A percentile compares a stretch with the other conserved stretches of the same genome.
These are phyloP conservation scores for Rambutsinella grinnellia DNA, from an alignment of 2,888 invertebrate species.

Conservation along the genomic window DNA sequence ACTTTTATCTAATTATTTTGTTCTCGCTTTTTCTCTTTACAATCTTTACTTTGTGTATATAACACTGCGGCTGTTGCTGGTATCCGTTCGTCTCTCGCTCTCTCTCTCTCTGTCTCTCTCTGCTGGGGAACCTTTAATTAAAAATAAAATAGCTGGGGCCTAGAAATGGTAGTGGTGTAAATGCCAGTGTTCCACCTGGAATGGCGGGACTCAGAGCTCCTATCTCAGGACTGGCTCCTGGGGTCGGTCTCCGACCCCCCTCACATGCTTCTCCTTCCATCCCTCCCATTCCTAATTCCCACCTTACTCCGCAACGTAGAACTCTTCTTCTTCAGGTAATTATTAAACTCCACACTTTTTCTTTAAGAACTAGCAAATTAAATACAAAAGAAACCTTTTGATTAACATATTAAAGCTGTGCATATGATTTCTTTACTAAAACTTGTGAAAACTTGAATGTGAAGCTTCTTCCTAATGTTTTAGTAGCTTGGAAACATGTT, in stretches of 20 bases:
- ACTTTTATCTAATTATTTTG: too few relatives aligned
- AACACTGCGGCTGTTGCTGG: not conserved
- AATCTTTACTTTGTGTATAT: not conserved
- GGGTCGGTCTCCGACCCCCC: slow-evolving; percentile 67
- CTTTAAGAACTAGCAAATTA: not conserved
- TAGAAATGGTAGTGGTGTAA: slow-evolving; percentile 66
- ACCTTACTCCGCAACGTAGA: slow-evolving; percentile 74
- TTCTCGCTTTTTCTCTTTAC: not conserved
- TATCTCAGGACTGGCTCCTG: slow-evolving; percentile 58
- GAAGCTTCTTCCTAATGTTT: too few relatives aligned
- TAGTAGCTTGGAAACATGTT: too few relatives aligned
- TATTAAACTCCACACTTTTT: slow-evolving; percentile 13
- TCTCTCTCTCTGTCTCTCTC: slow-evolving; percentile 13
- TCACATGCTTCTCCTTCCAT: slow-evolving; percentile 65
- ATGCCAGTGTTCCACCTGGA: slow-evolving; percentile 57
- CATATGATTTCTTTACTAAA: too few relatives aligned
- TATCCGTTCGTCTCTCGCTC: too few relatives aligned
- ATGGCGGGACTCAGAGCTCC: slow-evolving; percentile 62
- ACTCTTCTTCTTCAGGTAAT: slow-evolving; percentile 89
- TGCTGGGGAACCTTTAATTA: slow-evolving; percentile 14
- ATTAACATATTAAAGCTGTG: too few relatives aligned
- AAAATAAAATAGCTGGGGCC: slow-evolving; percentile 63
- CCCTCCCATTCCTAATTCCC: slow-evolving; percentile 64
- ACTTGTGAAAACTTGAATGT: too few relatives aligned
- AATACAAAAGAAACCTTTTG: too few relatives aligned